These are phyloP conservation scores for Mamestra brassicae DNA, from an alignment of 2,888 invertebrate genomes.

Conservation along the genomic window DNA sequence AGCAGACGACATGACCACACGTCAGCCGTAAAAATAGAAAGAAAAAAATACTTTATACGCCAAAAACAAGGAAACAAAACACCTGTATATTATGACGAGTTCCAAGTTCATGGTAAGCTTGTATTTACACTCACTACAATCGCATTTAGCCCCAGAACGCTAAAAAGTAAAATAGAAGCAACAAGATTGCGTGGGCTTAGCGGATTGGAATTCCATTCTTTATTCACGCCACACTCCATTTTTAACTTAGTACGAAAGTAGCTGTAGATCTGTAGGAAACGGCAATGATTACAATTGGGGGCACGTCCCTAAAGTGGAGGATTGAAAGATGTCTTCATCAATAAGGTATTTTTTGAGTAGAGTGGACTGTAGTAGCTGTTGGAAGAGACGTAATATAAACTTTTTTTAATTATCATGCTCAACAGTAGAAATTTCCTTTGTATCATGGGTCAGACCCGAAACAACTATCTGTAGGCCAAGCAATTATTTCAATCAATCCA, in stretches of 20 bases:
- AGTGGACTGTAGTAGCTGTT: background rate
- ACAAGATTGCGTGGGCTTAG: slow-evolving; percentile 76
- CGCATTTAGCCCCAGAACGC: slow-evolving; percentile 63
- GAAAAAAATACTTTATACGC: background rate
- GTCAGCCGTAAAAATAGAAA: too few species aligned
- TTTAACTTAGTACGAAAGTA: slow-evolving; percentile 55
- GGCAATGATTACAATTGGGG: slow-evolving; percentile 33
- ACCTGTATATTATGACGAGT: slow-evolving; percentile 29
- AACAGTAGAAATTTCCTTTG: too few species aligned
- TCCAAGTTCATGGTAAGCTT: slow-evolving; percentile 52
- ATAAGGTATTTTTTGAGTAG: slow-evolving; percentile 9
- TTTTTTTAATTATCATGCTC: too few species aligned
- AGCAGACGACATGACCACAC: background rate
- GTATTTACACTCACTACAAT: slow-evolving; percentile 53
- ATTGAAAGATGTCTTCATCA: slow-evolving; percentile 32
- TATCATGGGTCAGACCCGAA: too few species aligned
- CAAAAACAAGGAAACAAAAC: slow-evolving; percentile 5
- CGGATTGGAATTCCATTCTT: slow-evolving; percentile 80
- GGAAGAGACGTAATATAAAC: background rate
- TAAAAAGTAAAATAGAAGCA: slow-evolving; percentile 77
- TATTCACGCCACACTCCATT: slow-evolving; percentile 70
- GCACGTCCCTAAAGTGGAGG: slow-evolving; percentile 22
- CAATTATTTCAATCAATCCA: too few species aligned
- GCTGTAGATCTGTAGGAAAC: slow-evolving; percentile 39
- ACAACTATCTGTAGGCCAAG: too few species aligned